These are phyloP conservation scores for Pyrocephalus nanus DNA, from an alignment of 2,797 vertebrate species.

Conservation along the genomic window DNA sequence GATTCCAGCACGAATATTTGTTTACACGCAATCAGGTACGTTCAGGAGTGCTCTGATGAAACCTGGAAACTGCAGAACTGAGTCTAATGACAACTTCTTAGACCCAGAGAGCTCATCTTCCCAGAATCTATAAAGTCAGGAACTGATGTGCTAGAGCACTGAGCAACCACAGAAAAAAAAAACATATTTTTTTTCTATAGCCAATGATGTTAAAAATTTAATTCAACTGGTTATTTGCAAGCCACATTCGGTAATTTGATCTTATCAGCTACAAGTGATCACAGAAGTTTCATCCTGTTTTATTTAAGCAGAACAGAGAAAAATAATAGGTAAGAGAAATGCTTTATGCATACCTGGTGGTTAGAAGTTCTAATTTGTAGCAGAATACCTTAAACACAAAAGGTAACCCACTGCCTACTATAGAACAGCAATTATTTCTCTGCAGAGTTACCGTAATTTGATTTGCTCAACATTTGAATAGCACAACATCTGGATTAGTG, in stretches of 20 bases:
- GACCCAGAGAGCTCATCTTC: not conserved
- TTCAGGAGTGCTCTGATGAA: not conserved
- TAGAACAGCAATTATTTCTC: not conserved
- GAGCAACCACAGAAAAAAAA: not conserved
- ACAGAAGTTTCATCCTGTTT: not conserved
- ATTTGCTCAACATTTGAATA: not conserved
- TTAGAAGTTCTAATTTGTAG: not conserved
- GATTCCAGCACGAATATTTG: not conserved
- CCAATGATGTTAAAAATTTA: not conserved
- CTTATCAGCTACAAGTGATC: not conserved
- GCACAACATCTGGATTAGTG: not conserved
- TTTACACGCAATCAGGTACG: not conserved
- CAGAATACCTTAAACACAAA: not conserved
- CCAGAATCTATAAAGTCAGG: not conserved
- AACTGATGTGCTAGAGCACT: not conserved
- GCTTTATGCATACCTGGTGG: not conserved
- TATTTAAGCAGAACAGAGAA: not conserved
- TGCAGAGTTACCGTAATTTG: not conserved
- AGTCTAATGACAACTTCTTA: not conserved
- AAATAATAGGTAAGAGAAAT: not conserved
- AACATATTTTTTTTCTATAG: not conserved
- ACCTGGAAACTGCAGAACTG: not conserved
- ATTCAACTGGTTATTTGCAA: not conserved
- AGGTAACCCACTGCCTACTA: not conserved
- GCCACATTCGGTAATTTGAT: not conserved